phyloP scores from a whole-genome alignment of 2,888 invertebrate species.

The Drosophila nr. perissopoda region DNA sequence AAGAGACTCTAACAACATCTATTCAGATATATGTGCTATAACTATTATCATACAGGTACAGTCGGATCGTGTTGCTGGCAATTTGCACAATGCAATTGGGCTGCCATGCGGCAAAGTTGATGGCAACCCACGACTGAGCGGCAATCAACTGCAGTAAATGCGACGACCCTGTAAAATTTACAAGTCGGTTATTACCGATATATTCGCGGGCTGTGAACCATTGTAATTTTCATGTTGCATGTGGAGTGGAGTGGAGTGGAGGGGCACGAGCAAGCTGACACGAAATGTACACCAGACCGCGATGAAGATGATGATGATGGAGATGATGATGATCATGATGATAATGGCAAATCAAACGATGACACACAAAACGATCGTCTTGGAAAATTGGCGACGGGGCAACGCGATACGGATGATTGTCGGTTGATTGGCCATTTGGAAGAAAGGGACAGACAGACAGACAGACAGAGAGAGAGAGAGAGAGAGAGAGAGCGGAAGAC shows the following conservation, averaged over 20 bases:
- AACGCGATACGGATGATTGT: constrained; percentile 48
- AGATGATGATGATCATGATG: constrained; percentile 20
- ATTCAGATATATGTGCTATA: not conserved
- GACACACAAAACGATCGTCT: constrained; percentile 81
- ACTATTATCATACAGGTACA: constrained; percentile 1
- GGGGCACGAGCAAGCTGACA: constrained; percentile 36
- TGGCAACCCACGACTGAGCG: constrained; percentile 45
- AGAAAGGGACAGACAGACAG: constrained; percentile 5
- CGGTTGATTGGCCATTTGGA: constrained; percentile 69
- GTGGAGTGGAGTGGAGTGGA: not conserved
- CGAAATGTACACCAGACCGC: constrained; percentile 69
- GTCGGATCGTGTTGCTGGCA: constrained; percentile 44
- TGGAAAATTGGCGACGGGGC: constrained; percentile 70
- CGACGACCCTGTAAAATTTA: constrained; percentile 53
- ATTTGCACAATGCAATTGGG: constrained; percentile 48
- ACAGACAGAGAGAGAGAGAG: constrained; percentile 9
- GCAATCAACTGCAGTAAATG: constrained; percentile 9
- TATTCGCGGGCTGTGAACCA: constrained; percentile 69
- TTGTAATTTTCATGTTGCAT: constrained; percentile 77
- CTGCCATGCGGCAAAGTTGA: constrained; percentile 22
- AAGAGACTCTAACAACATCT: not conserved
- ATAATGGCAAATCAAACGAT: constrained; percentile 83
- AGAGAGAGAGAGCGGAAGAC: constrained; percentile 26
- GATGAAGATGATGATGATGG: constrained; percentile 59
- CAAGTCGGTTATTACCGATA: constrained; percentile 79